Base-by-base conservation (phyloP, 2,888 invertebrate genomes). In the Ischnura elegans region DNA sequence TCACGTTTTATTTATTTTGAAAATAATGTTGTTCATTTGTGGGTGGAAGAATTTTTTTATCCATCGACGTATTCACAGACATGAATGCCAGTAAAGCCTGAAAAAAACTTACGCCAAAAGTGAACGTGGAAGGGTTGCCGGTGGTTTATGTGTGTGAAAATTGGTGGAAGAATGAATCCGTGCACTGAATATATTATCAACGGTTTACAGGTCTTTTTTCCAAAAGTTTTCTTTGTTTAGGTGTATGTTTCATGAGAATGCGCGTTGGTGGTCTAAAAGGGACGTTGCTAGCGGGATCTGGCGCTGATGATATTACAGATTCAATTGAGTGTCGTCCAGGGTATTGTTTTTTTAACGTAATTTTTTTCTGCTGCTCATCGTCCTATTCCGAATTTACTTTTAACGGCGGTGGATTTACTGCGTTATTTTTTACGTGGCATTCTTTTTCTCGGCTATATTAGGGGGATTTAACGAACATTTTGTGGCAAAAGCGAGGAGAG, bases 391-490 rank as follows among this genome's bases (percentile, higher is more conserved):
- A 76, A 76, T 76, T 76, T 76, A 36, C 36, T 76, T 76, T 76
- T 76, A n/a, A 76, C 76, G 76, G 76, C 76, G 36, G 76, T 36
- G 76, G 76, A 76, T 76, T 76, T 76, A 10, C 76, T 13, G 10
- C 36, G 21, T 76, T 36, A 76, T 76, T 76, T 36, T 36, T 29
- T 16, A 16, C 76, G 76, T 76, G 76, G 76, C 76, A 76, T 29
- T 29, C 76, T 25, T 10, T 3, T 36, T 0, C 76, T 36, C 76
- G 25, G n/a, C n/a, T 76, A 76, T 76, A 76, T 36, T 76, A 36
- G 76, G 76, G 76, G 76, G 76, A 36, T 76, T 76, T 76, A 76
- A 76, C 76, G 76, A 76, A 76, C 36, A 76, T 76, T 61, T 76
- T 76, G 76, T 76, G 76, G 76, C 29, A 76, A 76, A 76, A 76